Evolutionary conservation across 2,797 vertebrate species (phyloP).

Genomic region (Anas bahamensis): DNA sequence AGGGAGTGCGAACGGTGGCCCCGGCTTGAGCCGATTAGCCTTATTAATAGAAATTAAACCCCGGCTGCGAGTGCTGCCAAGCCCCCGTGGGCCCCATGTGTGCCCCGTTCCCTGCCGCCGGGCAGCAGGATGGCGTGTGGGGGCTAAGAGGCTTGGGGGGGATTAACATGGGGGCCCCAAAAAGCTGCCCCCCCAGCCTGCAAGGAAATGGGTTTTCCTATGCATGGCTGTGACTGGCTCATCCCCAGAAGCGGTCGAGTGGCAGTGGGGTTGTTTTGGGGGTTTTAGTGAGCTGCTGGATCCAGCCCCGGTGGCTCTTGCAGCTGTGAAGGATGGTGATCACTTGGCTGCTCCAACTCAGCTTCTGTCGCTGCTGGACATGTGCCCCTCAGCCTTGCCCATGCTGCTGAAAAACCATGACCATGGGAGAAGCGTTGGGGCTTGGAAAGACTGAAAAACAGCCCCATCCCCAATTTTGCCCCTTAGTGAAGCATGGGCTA

Average conservation of each 20-base stretch:
- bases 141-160: background rate
- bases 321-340: rapidly evolving
- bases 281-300: background rate
- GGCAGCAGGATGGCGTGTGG: background rate
- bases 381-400: background rate
- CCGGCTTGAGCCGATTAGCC: constrained; percentile 62
- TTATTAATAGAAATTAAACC: constrained; percentile 73
- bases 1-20: background rate
- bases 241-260: background rate
- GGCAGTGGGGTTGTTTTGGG: background rate
- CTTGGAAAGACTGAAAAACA: background rate
- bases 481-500: background rate
- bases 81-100: background rate
- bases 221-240: rapidly evolving
- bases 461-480: background rate
- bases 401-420: rapidly evolving
- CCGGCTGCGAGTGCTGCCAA: background rate
- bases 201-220: background rate
- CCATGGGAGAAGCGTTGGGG: background rate
- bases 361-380: background rate
- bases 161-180: background rate
- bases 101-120: background rate
- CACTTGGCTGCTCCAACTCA: rapidly evolving
- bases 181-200: background rate
- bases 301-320: background rate